Base-by-base conservation (phyloP, 2,888 invertebrate species). In the Sphaerophoria taeniata region DNA sequence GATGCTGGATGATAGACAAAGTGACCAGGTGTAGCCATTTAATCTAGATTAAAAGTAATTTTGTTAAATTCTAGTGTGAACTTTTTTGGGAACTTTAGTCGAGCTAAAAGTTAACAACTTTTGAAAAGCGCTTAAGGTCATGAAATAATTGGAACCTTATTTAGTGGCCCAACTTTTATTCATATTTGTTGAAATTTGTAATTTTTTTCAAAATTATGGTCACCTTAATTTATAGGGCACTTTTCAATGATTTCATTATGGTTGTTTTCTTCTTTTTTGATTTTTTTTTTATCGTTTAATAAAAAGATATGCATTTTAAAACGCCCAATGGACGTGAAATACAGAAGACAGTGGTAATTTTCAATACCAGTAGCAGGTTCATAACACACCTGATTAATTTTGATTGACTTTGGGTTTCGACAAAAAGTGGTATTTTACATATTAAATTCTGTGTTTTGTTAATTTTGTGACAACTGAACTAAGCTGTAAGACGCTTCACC, bases 11-110 rank as follows among this genome's bases (percentile, higher is more conserved):
- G 11, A 14, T 56, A 7, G 11, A 7, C 12, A 36, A 0, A 6
- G 56, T 56, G 56, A 56, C 56, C 56, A 56, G 6, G 6, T 34
- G 43, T 34, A 12, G 6, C n/a, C n/a, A n/a, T 55, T 55, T 33
- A 9, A 33, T 55, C 5, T 4, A 53, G 4, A 12, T 53, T 31
- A 0, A 3, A 12, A 4, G 24, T 24, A 51, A 51, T 24, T 16
- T 9, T 24, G 2, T 51, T 11, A 39, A 43, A 43, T 6, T 3
- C 43, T 11, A 6, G 43, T 12, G 4, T 43, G 12, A 11, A 43
- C 9, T 39, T 39, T 39, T 39, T 39, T 39, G 0, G 1, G 7
- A 39, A 39, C 39, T 39, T 2, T 2, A 24, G 24, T 24, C 24
- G 2, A 24, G 24, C 24, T 24, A 24, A 24, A 24, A 24, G 1